A percentile compares a stretch with the other conserved stretches of the same genome.
phyloP scores from a whole-genome alignment of 1,140 invertebrate species.

The Hylaeus anthracinus region DNA sequence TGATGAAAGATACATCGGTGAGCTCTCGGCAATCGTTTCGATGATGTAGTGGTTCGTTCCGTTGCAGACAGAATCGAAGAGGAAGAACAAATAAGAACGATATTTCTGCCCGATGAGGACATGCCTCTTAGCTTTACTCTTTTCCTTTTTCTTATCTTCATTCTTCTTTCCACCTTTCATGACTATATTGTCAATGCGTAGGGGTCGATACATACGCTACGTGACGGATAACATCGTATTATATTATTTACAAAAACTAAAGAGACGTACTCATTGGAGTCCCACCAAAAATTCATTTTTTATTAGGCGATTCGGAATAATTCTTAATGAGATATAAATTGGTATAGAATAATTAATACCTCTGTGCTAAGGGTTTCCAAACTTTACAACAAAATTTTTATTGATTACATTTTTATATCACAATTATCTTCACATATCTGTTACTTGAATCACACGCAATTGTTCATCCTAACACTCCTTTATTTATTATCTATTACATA shows the following conservation, averaged over 20 bases:
- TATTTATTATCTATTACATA: too few relatives aligned
- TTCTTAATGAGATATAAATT: too few relatives aligned
- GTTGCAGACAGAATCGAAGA: not conserved
- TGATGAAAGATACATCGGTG: constrained; percentile 21
- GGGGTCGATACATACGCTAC: not conserved
- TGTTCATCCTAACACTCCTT: too few relatives aligned
- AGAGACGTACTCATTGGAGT: not conserved
- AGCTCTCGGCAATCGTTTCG: not conserved
- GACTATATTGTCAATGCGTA: not conserved
- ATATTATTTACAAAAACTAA: not conserved
- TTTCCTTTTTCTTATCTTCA: not conserved
- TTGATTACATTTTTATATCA: too few relatives aligned
- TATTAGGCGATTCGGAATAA: too few relatives aligned
- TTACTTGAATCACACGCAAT: too few relatives aligned
- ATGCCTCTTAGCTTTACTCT: constrained; percentile 7
- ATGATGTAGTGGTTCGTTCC: not conserved
- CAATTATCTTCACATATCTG: too few relatives aligned
- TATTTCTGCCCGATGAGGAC: not conserved
- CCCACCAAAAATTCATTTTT: not conserved
- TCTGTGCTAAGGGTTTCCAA: too few relatives aligned
- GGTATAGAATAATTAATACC: too few relatives aligned
- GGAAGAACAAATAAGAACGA: not conserved
- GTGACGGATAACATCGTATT: not conserved
- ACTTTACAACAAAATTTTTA: too few relatives aligned
- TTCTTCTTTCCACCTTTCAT: not conserved